Conservation (phyloP, 2,113 vertebrate genomes). For the Ptychochromis oligacanthus region DNA sequence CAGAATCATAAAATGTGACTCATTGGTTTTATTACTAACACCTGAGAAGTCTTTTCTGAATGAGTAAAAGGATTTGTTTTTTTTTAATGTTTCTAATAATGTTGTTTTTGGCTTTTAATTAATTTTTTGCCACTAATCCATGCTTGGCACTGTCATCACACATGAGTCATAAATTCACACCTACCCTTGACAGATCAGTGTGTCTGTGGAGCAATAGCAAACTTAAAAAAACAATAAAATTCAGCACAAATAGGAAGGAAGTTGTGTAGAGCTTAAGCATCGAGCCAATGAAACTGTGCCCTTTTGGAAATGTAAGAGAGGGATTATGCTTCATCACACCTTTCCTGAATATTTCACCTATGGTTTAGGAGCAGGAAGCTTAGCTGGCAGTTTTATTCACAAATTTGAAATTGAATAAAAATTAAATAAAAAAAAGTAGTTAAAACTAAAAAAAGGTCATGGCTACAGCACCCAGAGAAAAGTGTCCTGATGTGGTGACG, state of each 20-base stretch:
- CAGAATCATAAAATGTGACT: neutral
- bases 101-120: neutral
- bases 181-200: slow-evolving; percentile 4
- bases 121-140: neutral
- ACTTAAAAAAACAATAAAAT: neutral
- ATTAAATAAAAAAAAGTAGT: neutral
- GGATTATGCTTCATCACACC: neutral
- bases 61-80: neutral
- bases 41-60: neutral
- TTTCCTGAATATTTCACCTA: neutral
- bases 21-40: neutral
- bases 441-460: neutral
- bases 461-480: neutral
- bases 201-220: neutral
- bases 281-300: neutral
- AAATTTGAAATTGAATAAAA: neutral
- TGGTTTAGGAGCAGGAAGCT: neutral
- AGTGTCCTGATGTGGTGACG: neutral
- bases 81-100: neutral
- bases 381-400: neutral
- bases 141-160: neutral
- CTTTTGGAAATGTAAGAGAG: neutral
- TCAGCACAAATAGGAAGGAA: neutral
- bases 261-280: neutral
- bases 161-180: slow-evolving; percentile 12